A percentile compares a stretch with the other conserved stretches of the same genome.
These are phyloP conservation scores for Caenorhabditis tropicalis DNA, from an alignment of 1,140 invertebrate genomes.

Conservation along the genomic window DNA sequence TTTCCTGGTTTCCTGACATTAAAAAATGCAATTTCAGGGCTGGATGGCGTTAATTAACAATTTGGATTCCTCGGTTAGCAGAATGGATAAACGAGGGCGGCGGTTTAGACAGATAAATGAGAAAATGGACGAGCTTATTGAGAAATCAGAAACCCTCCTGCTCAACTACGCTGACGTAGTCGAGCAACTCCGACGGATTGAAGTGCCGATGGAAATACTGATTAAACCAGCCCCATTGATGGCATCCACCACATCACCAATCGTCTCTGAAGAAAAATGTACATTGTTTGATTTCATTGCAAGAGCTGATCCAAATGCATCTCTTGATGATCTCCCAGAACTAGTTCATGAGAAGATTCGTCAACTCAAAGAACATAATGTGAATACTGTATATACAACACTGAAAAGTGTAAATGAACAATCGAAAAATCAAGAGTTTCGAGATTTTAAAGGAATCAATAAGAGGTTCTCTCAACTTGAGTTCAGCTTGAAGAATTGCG, in stretches of 20 bases:
- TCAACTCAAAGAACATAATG: slow-evolving; percentile 23
- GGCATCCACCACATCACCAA: background rate
- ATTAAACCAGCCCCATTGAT: background rate
- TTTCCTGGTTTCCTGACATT: no score
- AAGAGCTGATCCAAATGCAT: background rate
- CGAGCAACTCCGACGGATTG: background rate
- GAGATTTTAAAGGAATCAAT: slow-evolving; percentile 30
- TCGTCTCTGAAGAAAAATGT: background rate
- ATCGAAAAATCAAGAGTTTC: slow-evolving; percentile 5
- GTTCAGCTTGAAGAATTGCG: background rate
- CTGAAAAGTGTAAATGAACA: background rate
- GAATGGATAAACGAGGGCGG: background rate
- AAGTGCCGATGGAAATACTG: background rate
- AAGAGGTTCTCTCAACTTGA: slow-evolving; percentile 10
- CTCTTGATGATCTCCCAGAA: background rate
- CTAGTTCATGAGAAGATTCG: background rate
- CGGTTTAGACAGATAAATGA: background rate
- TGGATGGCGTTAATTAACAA: slow-evolving; percentile 8
- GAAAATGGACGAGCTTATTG: background rate
- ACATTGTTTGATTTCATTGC: slow-evolving; percentile 29
- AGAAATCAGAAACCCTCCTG: background rate
- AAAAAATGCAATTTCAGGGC: background rate
- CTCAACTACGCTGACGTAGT: background rate
- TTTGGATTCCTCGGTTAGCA: background rate
- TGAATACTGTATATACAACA: slow-evolving; percentile 13